Evolutionary conservation across 2,888 invertebrate genomes (phyloP).

Genomic region (Chydorus sphaericus): DNA sequence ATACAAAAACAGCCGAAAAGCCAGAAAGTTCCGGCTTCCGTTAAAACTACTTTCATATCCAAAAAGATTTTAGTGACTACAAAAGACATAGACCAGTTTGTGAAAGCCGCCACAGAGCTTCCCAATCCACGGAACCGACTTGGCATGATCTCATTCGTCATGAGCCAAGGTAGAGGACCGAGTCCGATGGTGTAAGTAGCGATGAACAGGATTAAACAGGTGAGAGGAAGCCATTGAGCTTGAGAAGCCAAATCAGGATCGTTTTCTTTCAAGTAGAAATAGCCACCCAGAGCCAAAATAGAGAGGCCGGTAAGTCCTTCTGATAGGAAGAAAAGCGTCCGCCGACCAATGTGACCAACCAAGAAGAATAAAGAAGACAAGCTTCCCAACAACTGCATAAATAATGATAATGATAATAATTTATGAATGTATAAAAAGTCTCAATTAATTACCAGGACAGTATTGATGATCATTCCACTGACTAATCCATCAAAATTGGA

Average conservation of each 20-base stretch:
- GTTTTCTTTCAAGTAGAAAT: slow-evolving; percentile 42
- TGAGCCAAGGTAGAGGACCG: slow-evolving; percentile 73
- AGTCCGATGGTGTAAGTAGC: slow-evolving; percentile 65
- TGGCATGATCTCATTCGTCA: slow-evolving; percentile 62
- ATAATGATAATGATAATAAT: neutral
- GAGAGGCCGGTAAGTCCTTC: slow-evolving; percentile 55
- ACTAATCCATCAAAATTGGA: neutral
- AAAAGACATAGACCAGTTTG: slow-evolving; percentile 62
- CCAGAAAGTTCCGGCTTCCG: slow-evolving; percentile 56
- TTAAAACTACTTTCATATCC: slow-evolving; percentile 43
- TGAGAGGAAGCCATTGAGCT: slow-evolving; percentile 55
- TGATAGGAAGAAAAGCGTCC: slow-evolving; percentile 59
- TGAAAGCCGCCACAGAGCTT: slow-evolving; percentile 54
- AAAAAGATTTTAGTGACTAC: slow-evolving; percentile 27
- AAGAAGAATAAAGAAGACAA: slow-evolving; percentile 39
- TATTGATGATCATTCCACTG: neutral
- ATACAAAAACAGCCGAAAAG: slow-evolving; percentile 54
- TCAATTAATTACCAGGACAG: neutral
- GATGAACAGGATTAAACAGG: slow-evolving; percentile 58
- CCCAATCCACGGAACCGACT: slow-evolving; percentile 55
- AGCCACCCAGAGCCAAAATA: slow-evolving; percentile 50
- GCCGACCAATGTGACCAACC: slow-evolving; percentile 66
- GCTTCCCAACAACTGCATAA: neutral
- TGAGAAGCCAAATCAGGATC: slow-evolving; percentile 16
- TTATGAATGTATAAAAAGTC: neutral